These are phyloP conservation scores for Erythrocebus patas DNA, from an alignment of 2,113 vertebrate species.

Conservation along the genomic window DNA sequence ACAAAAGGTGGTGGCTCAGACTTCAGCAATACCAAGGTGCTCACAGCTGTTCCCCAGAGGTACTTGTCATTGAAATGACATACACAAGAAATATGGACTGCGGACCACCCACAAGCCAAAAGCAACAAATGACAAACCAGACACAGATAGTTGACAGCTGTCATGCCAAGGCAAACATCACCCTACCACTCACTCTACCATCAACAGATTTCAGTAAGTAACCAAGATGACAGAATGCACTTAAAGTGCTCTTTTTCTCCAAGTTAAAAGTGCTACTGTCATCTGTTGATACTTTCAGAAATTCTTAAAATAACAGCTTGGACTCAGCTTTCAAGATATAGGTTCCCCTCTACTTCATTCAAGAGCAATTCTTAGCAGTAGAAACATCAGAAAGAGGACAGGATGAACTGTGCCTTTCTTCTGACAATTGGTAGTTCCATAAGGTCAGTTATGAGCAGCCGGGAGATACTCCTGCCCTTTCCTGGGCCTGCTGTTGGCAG, in stretches of 20 bases:
- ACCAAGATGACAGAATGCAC: conserved; percentile 48
- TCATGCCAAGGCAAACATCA: conserved; percentile 59
- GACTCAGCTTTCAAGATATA: conserved; percentile 18
- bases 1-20: background rate
- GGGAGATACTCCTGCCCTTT: background rate
- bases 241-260: conserved; percentile 23
- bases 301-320: conserved; percentile 51
- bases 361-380: background rate
- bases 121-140: conserved; percentile 11
- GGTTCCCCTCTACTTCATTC: background rate
- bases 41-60: background rate
- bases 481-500: no score
- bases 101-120: conserved; percentile 56
- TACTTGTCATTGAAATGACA: background rate
- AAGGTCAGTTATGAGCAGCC: background rate
- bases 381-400: background rate
- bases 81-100: background rate
- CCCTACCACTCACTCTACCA: conserved; percentile 42
- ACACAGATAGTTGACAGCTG: conserved; percentile 15
- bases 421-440: background rate
- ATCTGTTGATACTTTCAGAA: conserved; percentile 30
- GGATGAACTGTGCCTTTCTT: background rate
- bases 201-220: conserved; percentile 38
- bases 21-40: background rate
- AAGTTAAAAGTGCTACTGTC: conserved; percentile 51